A percentile compares a stretch with the other conserved stretches of the same genome.
phyloP scores from a whole-genome alignment of 1,140 invertebrate species.

The Eriocheir sinensis region DNA sequence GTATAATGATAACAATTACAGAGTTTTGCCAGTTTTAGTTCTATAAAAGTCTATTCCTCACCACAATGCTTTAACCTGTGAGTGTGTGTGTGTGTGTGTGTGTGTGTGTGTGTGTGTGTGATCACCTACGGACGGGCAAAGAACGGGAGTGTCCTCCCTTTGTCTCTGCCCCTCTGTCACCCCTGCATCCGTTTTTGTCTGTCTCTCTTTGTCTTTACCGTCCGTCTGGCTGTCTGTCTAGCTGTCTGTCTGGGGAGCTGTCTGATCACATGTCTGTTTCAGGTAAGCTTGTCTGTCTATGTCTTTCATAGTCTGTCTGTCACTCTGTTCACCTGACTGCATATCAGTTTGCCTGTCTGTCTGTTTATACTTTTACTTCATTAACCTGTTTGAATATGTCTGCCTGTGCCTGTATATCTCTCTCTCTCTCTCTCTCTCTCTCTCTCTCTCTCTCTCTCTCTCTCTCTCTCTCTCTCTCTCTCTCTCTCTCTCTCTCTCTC shows the following conservation, averaged over 20 bases:
- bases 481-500: background rate
- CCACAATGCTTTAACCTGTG: constrained; percentile 19
- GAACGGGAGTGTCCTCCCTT: background rate
- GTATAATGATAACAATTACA: background rate
- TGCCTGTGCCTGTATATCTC: background rate
- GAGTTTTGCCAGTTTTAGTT: background rate
- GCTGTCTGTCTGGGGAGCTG: background rate
- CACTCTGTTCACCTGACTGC: background rate
- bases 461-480: background rate
- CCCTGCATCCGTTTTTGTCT: background rate
- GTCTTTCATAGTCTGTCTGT: background rate
- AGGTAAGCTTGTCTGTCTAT: too few relatives aligned
- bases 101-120: constrained; percentile 46
- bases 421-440: constrained; percentile 37
- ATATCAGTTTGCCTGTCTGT: too few relatives aligned
- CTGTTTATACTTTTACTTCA: background rate
- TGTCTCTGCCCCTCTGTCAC: background rate
- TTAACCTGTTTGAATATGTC: too few relatives aligned
- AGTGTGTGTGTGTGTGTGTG: constrained; percentile 47
- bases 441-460: background rate
- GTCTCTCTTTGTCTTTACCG: too few relatives aligned
- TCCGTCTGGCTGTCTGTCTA: background rate
- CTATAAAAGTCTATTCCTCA: constrained; percentile 13
- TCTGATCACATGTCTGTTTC: too few relatives aligned
- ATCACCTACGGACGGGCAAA: background rate